Conservation (phyloP, 2,113 vertebrate genomes). For the Crotalus viridis region DNA sequence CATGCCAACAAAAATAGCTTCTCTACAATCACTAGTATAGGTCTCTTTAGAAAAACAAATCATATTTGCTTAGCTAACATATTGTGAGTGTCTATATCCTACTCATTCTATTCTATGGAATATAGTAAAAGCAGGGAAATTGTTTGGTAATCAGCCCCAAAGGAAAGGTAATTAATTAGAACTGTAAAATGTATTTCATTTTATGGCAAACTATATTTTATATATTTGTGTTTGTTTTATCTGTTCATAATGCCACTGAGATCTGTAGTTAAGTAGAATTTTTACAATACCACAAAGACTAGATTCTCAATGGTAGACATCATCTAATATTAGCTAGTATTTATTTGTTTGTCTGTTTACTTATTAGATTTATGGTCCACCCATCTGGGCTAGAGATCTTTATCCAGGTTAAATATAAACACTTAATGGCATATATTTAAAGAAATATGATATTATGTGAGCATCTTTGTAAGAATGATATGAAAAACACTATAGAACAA, state of each 20-base stretch:
- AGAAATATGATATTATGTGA: constrained; percentile 60
- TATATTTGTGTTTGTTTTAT: not conserved
- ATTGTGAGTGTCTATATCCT: not conserved
- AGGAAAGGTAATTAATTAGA: not conserved
- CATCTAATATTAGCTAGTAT: constrained; percentile 8
- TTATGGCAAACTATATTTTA: not conserved
- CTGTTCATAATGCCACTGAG: not conserved
- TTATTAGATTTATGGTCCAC: not conserved
- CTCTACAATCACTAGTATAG: not conserved
- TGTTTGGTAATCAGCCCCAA: not conserved
- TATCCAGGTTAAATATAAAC: constrained; percentile 29
- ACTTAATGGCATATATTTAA: constrained; percentile 56
- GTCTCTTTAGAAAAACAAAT: not conserved
- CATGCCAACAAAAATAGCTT: not conserved
- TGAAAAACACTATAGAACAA: constrained; percentile 61
- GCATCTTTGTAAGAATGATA: constrained; percentile 60
- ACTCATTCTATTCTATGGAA: not conserved
- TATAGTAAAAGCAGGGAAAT: not conserved
- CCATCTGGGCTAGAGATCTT: not conserved
- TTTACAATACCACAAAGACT: constrained; percentile 29
- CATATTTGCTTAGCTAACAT: not conserved
- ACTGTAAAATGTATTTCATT: not conserved
- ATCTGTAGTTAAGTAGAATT: not conserved
- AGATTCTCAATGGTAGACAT: constrained; percentile 13
- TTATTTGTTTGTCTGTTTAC: not conserved